phyloP scores from a whole-genome alignment of 1,140 invertebrate genomes.

The Zelostemma sp. region DNA sequence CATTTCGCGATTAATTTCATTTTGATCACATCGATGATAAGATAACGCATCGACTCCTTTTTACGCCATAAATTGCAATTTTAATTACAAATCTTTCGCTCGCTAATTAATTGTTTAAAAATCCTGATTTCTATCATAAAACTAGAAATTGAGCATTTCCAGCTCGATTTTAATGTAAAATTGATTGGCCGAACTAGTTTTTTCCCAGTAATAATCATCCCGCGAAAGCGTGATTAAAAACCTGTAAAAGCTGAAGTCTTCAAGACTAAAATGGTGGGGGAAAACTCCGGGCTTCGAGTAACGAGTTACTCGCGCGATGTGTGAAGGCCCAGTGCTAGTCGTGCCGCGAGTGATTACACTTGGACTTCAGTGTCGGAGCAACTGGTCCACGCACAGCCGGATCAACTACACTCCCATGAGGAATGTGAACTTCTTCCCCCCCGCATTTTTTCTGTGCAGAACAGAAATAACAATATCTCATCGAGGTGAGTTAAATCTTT shows the following conservation, averaged over 20 bases:
- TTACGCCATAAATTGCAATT: too few relatives aligned
- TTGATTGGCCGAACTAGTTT: too few relatives aligned
- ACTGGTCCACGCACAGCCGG: conserved; percentile 57
- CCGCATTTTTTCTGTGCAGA: conserved; percentile 46
- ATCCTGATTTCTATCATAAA: too few relatives aligned
- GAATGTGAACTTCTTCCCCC: conserved; percentile 64
- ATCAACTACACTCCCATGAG: conserved; percentile 45
- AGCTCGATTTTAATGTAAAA: too few relatives aligned
- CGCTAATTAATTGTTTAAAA: too few relatives aligned
- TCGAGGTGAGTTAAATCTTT: conserved; percentile 35
- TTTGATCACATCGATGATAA: too few relatives aligned
- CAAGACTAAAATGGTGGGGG: conserved; percentile 11
- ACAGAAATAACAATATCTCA: conserved; percentile 29
- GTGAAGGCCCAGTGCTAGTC: conserved; percentile 36
- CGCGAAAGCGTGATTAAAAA: too few relatives aligned
- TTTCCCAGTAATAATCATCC: too few relatives aligned
- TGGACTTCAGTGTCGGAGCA: conserved; percentile 67
- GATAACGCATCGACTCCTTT: too few relatives aligned
- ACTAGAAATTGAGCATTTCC: too few relatives aligned
- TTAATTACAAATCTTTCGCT: too few relatives aligned
- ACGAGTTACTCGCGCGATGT: conserved; percentile 10
- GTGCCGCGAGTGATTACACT: conserved; percentile 44
- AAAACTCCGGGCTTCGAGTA: conserved; percentile 5
- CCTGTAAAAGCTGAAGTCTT: too few relatives aligned
- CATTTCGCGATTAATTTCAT: not conserved